These are phyloP conservation scores for Drosophila tani DNA, from an alignment of 1,140 invertebrate species.

Conservation along the genomic window DNA sequence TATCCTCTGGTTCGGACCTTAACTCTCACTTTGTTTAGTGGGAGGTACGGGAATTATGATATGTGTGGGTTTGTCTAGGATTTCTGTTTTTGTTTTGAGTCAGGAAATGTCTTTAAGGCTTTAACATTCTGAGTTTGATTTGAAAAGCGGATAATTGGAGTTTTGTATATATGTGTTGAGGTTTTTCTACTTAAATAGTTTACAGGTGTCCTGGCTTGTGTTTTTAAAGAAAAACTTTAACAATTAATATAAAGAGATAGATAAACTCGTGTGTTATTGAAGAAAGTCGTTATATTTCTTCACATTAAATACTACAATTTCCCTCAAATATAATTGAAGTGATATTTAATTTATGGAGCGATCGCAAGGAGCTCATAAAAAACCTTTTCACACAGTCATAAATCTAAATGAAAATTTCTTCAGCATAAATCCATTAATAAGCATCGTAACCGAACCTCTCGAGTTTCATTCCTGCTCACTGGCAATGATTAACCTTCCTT, in stretches of 20 bases:
- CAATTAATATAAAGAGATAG: neutral
- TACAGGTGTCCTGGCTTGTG: neutral
- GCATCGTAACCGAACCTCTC: constrained; percentile 33
- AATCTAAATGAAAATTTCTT: constrained; percentile 60
- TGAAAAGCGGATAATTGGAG: constrained; percentile 25
- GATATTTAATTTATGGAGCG: constrained; percentile 22
- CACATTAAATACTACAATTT: no score
- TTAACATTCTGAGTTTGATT: neutral
- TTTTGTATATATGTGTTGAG: neutral
- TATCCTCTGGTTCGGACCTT: constrained; percentile 7
- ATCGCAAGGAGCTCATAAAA: constrained; percentile 40
- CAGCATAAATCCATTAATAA: constrained; percentile 71
- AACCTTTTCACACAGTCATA: constrained; percentile 78
- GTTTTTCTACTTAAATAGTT: neutral
- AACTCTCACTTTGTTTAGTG: constrained; percentile 38
- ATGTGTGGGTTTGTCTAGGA: constrained; percentile 38
- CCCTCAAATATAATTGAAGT: neutral
- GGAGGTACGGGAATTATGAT: constrained; percentile 54
- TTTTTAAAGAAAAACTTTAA: neutral
- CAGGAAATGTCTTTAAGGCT: neutral
- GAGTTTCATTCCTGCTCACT: constrained; percentile 5
- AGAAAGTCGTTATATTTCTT: no score
- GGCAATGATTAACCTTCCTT: constrained; percentile 42
- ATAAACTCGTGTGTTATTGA: neutral
- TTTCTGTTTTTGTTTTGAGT: constrained; percentile 5